Evolutionary conservation across 2,797 vertebrate species (phyloP).

Genomic region (Microcaecilia unicolor): DNA sequence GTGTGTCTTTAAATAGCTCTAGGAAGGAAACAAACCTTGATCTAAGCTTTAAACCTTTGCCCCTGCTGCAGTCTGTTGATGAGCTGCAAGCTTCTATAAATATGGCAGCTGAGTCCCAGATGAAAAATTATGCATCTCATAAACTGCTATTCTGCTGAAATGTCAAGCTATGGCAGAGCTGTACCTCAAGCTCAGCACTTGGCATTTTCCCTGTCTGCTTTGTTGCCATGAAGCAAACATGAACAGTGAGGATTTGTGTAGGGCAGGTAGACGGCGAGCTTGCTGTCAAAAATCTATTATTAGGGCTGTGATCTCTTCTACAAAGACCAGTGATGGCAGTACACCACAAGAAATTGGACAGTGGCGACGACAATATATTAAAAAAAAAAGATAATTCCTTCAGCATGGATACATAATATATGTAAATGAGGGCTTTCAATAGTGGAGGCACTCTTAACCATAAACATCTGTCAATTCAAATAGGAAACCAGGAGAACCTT

Average conservation of each 20-base stretch:
- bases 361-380: slow-evolving; percentile 23
- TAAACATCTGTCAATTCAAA: slow-evolving; percentile 43
- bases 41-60: slow-evolving; percentile 50
- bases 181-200: slow-evolving; percentile 60
- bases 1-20: slow-evolving; percentile 36
- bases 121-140: slow-evolving; percentile 72
- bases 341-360: slow-evolving; percentile 35
- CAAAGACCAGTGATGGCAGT: slow-evolving; percentile 43
- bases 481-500: slow-evolving; percentile 13
- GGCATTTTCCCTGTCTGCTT: slow-evolving; percentile 72
- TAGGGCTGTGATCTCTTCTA: slow-evolving; percentile 62
- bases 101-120: slow-evolving; percentile 60
- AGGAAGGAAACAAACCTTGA: slow-evolving; percentile 39
- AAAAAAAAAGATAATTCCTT: slow-evolving; percentile 37
- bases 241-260: slow-evolving; percentile 63
- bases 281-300: slow-evolving; percentile 71
- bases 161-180: slow-evolving; percentile 62
- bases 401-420: slow-evolving; percentile 43
- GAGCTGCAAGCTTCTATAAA: slow-evolving; percentile 50
- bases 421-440: slow-evolving; percentile 45
- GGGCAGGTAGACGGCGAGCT: slow-evolving; percentile 62
- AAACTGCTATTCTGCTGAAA: slow-evolving; percentile 63
- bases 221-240: slow-evolving; percentile 66
- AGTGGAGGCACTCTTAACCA: slow-evolving; percentile 31
- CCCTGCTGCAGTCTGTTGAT: slow-evolving; percentile 45